Percentiles rank a stretch among this genome's conserved stretches.
Conservation (phyloP, 2,113 vertebrate species). For the Mirounga angustirostris region DNA sequence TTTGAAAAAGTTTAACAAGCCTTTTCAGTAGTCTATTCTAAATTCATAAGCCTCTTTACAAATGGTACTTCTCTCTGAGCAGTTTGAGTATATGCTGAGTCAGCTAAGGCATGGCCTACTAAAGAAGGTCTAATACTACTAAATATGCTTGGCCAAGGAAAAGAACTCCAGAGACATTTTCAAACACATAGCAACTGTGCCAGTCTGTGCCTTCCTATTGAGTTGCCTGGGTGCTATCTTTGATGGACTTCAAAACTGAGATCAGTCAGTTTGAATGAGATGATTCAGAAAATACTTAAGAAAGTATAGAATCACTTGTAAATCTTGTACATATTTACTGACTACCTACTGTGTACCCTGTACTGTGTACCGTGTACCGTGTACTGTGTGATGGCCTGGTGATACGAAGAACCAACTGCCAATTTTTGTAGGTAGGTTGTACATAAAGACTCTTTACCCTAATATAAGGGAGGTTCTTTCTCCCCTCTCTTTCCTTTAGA, state of each 20-base stretch:
- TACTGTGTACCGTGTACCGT: neutral
- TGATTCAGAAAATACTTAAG: neutral
- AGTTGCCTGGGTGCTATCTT: neutral
- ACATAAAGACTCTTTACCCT: neutral
- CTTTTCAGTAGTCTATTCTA: neutral
- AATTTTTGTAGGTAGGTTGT: neutral
- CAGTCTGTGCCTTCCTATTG: neutral
- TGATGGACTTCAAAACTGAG: neutral
- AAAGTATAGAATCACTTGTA: neutral
- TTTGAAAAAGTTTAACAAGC: constrained; percentile 28
- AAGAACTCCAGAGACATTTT: constrained; percentile 12
- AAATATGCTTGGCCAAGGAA: neutral
- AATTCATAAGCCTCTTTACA: constrained; percentile 1
- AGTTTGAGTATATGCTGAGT: constrained; percentile 5
- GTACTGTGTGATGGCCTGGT: fast-evolving
- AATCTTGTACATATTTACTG: neutral
- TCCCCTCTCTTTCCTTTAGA: neutral
- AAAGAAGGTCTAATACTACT: neutral
- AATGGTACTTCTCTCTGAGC: neutral
- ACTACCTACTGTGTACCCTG: neutral
- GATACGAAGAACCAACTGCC: neutral
- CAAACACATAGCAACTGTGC: neutral
- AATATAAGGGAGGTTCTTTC: neutral
- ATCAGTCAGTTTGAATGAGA: neutral
- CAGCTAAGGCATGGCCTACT: constrained; percentile 42